These are phyloP conservation scores for Thera obeliscata DNA, from an alignment of 2,888 invertebrate genomes.

Conservation along the genomic window DNA sequence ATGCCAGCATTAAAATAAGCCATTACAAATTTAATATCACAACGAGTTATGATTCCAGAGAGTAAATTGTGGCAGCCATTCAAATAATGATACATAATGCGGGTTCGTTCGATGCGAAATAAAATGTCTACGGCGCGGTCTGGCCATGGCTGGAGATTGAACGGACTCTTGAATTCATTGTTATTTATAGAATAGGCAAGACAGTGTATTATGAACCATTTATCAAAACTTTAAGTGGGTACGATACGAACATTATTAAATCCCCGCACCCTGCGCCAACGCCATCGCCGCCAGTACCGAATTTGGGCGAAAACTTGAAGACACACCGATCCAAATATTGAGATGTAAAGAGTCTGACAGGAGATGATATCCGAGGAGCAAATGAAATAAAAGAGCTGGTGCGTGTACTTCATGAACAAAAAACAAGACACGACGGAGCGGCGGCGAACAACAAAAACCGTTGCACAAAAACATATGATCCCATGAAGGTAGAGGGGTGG, in stretches of 20 bases:
- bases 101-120: slow-evolving; percentile 65
- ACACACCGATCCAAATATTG: slow-evolving; percentile 23
- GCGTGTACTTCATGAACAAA: slow-evolving; percentile 78
- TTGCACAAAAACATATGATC: slow-evolving; percentile 85
- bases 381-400: slow-evolving; percentile 79
- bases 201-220: slow-evolving; percentile 21
- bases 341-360: slow-evolving; percentile 38
- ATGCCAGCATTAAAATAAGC: slow-evolving; percentile 68
- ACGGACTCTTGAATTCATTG: slow-evolving; percentile 39
- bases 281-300: background rate
- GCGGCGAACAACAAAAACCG: slow-evolving; percentile 83
- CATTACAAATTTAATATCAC: slow-evolving; percentile 74
- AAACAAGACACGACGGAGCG: slow-evolving; percentile 76
- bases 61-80: slow-evolving; percentile 81
- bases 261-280: background rate
- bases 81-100: slow-evolving; percentile 80
- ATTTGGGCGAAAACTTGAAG: slow-evolving; percentile 6
- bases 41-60: slow-evolving; percentile 67
- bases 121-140: slow-evolving; percentile 41
- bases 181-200: slow-evolving; percentile 30
- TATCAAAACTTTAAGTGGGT: slow-evolving; percentile 17
- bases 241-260: slow-evolving; percentile 4
- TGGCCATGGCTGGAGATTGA: slow-evolving; percentile 45
- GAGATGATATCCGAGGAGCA: slow-evolving; percentile 71
- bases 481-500: slow-evolving; percentile 74